A percentile compares a stretch with the other conserved stretches of the same genome.
Conservation (phyloP, 2,888 invertebrate species). For the Drosophila macrospina region DNA sequence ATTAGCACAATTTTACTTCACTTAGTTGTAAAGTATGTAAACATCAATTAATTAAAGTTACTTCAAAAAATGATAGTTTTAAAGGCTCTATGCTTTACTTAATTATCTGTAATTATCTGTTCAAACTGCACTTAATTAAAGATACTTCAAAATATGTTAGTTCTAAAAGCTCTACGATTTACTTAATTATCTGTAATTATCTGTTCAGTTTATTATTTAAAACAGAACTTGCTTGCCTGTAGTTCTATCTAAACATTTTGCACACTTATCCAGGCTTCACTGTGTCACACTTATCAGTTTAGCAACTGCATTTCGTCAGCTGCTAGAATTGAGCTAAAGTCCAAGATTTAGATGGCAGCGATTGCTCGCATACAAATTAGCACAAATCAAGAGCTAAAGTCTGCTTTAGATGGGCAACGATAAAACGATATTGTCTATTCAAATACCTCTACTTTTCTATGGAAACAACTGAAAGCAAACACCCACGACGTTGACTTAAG, state of each 20-base stretch:
- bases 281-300: neutral
- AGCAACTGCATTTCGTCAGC: constrained; percentile 1
- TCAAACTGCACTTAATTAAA: no score
- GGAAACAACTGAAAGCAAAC: constrained; percentile 36
- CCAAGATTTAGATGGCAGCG: constrained; percentile 13
- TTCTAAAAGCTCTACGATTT: no score
- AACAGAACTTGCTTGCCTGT: neutral
- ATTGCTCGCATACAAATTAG: constrained; percentile 37
- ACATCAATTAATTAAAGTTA: no score
- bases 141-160: no score
- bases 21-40: no score
- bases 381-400: constrained; percentile 36
- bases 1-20: no score
- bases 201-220: no score
- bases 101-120: no score
- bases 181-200: no score
- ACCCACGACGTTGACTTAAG: constrained; percentile 37
- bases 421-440: constrained; percentile 15
- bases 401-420: constrained; percentile 18
- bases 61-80: no score
- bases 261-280: neutral
- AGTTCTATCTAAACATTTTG: neutral
- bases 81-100: no score
- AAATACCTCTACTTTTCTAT: neutral
- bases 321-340: constrained; percentile 1